Evolutionary conservation across 2,113 vertebrate species (phyloP).

Genomic region (Odocoileus virginianus): DNA sequence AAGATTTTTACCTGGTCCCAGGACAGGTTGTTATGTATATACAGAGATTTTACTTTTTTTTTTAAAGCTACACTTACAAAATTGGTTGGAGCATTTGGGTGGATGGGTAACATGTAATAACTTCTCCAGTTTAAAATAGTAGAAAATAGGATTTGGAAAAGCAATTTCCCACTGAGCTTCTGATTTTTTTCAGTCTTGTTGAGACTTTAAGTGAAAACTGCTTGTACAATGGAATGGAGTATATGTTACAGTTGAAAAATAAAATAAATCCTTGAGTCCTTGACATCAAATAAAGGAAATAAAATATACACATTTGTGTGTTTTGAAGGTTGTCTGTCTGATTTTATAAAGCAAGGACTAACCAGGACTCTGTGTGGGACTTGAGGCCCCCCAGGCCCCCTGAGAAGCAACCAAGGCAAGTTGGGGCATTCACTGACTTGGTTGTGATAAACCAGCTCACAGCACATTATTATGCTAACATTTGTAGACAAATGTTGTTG

Average conservation of each 20-base stretch:
- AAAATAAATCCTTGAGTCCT: background rate
- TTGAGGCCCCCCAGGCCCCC: background rate
- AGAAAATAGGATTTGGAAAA: background rate
- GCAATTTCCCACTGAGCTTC: background rate
- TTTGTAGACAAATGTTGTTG: background rate
- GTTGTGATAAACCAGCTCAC: no score
- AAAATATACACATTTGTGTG: background rate
- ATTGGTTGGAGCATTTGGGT: background rate
- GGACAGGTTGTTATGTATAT: accelerated
- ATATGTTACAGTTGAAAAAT: background rate
- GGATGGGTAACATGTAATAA: background rate
- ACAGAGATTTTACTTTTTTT: background rate
- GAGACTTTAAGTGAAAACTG: background rate
- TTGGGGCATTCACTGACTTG: accelerated
- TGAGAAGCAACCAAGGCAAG: background rate
- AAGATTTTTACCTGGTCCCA: background rate
- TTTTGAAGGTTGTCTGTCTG: background rate
- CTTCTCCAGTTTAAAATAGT: background rate
- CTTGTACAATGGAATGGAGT: no score
- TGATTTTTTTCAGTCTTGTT: background rate
- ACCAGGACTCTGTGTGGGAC: accelerated
- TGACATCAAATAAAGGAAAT: background rate
- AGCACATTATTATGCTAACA: accelerated
- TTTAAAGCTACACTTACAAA: background rate
- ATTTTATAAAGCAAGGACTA: background rate